Base-by-base conservation (phyloP, 2,113 vertebrate species). In the Otis tarda region DNA sequence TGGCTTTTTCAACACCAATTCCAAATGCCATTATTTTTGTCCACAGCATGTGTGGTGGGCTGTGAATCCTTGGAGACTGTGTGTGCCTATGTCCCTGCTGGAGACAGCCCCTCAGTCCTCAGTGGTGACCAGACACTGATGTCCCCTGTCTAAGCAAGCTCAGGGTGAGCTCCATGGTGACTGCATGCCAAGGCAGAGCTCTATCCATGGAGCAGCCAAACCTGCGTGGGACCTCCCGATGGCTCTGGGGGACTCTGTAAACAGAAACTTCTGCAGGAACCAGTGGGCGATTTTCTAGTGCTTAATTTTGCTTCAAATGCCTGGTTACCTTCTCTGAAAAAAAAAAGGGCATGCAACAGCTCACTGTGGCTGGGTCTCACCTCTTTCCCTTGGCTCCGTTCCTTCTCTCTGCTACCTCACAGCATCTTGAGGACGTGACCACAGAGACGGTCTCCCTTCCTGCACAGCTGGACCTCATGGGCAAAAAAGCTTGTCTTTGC, bases 221-320 rank as follows among this genome's bases (percentile, higher is more conserved):
- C 12, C 47, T 10, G 12, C 0, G 0, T 4, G 25, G 23, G 25
- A 55, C 35, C 27, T 63, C 22, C 28, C 2, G 0, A 10, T 16
- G 10, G 11, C 21, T 61, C 27, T 18, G 9, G 3, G 25, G 24
- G 10, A 1, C 6, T 83, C 20, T 59, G 8, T 52, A 50, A 60
- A 77, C 1, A 4, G 30, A 64, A 24, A 21, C 18, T 69, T 76
- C 41, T 87, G 49, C 35, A 53, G 73, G 59, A 61, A 41, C n/a
- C 25, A 30, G 27, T 24, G 53, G 27, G n/a, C 70, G 56, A 33
- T 39, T 75, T 68, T 83, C 61, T 47, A 52, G 35, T 2, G 0
- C 12, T 74, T 39, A 7, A 14, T 61, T 35, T 77, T 90, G 30
- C 18, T 80, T 83, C 13, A 31, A 33, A 5, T 3, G 6, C 14